Conservation (phyloP, 2,797 vertebrate genomes). For the Hirundo rustica region DNA sequence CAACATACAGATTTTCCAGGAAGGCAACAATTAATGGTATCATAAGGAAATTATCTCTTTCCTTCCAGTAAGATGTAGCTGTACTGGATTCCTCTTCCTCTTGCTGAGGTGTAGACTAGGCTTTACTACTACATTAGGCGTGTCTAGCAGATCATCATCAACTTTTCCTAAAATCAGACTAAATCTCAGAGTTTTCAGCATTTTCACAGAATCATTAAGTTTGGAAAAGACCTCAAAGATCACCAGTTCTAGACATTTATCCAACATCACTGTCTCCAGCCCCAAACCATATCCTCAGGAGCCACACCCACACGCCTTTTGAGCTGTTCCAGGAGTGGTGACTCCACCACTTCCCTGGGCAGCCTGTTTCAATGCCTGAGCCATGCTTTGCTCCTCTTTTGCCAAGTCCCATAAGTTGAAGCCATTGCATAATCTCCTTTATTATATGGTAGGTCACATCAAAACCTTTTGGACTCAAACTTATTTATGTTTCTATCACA, state of each 20-base stretch:
- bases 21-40: not conserved
- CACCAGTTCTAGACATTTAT: not conserved
- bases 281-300: not conserved
- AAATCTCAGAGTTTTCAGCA: not conserved
- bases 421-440: not conserved
- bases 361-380: not conserved
- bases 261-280: not conserved
- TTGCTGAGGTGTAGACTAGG: not conserved
- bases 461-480: not conserved
- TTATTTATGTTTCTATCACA: not conserved
- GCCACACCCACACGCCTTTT: not conserved
- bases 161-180: not conserved
- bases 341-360: not conserved
- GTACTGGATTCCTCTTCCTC: not conserved
- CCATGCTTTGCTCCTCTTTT: not conserved
- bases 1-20: not conserved
- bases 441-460: rapidly evolving
- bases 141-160: not conserved
- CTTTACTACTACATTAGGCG: not conserved
- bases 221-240: not conserved
- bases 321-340: not conserved
- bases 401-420: not conserved
- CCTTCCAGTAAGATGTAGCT: not conserved
- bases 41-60: not conserved
- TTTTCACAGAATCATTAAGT: not conserved